A percentile compares a stretch with the other conserved stretches of the same genome.
Evolutionary conservation across 1,140 invertebrate species (phyloP).

Genomic region (Plutomurus gul): DNA sequence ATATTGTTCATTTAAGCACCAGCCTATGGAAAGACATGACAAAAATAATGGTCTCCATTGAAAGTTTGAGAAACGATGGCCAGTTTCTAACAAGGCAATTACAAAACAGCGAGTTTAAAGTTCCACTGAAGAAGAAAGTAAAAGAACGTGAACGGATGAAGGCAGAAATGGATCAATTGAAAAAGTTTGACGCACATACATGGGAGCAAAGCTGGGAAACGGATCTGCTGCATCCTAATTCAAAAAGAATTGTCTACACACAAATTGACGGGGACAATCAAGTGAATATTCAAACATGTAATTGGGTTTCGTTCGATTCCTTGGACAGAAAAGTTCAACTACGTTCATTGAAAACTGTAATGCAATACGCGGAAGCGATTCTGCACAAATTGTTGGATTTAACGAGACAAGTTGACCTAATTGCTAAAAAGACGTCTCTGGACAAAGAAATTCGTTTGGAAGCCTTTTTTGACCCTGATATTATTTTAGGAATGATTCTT

Average conservation of each 20-base stretch:
- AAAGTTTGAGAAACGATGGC: too few species aligned
- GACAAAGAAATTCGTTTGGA: not conserved
- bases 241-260: not conserved
- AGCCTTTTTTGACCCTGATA: not conserved
- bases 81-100: too few species aligned
- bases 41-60: too few species aligned
- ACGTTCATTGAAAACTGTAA: not conserved
- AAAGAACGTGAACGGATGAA: too few species aligned
- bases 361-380: not conserved
- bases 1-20: too few species aligned
- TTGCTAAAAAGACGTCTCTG: too few species aligned
- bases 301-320: not conserved
- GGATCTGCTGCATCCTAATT: not conserved
- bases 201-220: not conserved
- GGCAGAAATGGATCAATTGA: not conserved
- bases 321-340: not conserved
- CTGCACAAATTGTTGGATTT: not conserved
- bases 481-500: not conserved
- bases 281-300: too few species aligned
- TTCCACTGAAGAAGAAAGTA: too few species aligned
- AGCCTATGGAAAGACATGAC: too few species aligned
- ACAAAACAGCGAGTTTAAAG: too few species aligned
- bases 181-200: not conserved
- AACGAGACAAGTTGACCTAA: too few species aligned
- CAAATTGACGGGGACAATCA: not conserved